A percentile compares a stretch with the other conserved stretches of the same genome.
These are phyloP conservation scores for Meteorus cinctellus DNA, from an alignment of 2,888 invertebrate species.

Conservation along the genomic window DNA sequence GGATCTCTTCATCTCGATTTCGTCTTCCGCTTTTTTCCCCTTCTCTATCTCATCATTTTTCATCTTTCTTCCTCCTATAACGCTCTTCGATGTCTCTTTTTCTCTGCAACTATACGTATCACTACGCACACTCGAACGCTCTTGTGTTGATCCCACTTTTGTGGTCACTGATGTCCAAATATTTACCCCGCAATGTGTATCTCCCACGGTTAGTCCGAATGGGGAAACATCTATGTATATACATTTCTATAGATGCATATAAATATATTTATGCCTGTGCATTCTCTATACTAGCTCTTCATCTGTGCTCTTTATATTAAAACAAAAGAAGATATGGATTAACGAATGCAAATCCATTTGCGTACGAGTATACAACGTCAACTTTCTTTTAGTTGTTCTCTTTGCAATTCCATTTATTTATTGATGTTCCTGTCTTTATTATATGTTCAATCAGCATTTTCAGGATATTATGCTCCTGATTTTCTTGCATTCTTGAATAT, in stretches of 20 bases:
- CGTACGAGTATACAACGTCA: slow-evolving; percentile 44
- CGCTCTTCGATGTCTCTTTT: neutral
- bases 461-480: too few relatives aligned
- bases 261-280: neutral
- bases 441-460: too few relatives aligned
- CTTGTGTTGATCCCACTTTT: slow-evolving; percentile 53
- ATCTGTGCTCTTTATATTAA: slow-evolving; percentile 40
- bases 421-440: neutral
- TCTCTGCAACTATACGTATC: slow-evolving; percentile 15
- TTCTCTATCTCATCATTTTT: neutral
- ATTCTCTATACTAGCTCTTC: slow-evolving; percentile 39
- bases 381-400: slow-evolving; percentile 22
- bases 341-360: slow-evolving; percentile 42
- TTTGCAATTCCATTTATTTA: neutral
- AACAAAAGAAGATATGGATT: slow-evolving; percentile 48
- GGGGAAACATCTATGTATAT: slow-evolving; percentile 25
- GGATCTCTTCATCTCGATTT: neutral
- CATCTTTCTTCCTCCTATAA: neutral
- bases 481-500: too few relatives aligned
- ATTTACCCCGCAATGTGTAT: slow-evolving; percentile 66
- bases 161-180: slow-evolving; percentile 67
- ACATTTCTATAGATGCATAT: neutral
- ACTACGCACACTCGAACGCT: slow-evolving; percentile 39
- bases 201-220: slow-evolving; percentile 51
- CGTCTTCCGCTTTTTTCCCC: neutral